Conservation (phyloP, 2,113 vertebrate species). For the Isurus oxyrinchus region DNA sequence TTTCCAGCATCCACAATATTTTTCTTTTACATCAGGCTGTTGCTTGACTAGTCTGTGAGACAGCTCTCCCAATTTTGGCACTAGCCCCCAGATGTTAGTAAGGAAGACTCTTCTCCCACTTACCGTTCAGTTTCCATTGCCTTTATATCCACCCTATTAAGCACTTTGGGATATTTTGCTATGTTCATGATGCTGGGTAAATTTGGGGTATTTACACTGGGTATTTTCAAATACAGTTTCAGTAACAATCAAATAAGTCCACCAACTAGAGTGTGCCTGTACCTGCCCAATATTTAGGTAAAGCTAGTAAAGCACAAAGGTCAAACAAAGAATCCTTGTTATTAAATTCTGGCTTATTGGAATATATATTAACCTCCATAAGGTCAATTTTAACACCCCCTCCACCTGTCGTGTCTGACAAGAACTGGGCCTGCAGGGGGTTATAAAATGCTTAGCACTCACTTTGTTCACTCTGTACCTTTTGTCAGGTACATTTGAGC, state of each 20-base stretch:
- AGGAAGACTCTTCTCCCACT: neutral
- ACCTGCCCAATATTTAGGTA: neutral
- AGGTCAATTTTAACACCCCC: neutral
- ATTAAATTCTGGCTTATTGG: neutral
- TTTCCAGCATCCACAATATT: no score
- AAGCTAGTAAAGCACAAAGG: neutral
- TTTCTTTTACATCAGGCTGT: no score
- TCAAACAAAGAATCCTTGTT: neutral
- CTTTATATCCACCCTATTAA: neutral
- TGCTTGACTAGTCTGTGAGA: no score
- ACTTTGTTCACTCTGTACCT: neutral
- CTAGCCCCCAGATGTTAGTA: no score
- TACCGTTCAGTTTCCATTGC: neutral
- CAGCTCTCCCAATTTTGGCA: no score
- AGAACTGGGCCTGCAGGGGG: neutral
- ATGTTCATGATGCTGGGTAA: neutral
- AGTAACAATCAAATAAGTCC: neutral
- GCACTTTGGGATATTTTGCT: neutral
- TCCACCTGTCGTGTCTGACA: neutral
- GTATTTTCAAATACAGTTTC: neutral
- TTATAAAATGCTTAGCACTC: neutral
- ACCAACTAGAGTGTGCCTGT: neutral
- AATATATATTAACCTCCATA: neutral
- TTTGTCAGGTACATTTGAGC: neutral
- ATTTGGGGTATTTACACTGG: neutral